Base-by-base conservation (phyloP, 1,140 invertebrate genomes). In the Drosophila biarmipes region DNA sequence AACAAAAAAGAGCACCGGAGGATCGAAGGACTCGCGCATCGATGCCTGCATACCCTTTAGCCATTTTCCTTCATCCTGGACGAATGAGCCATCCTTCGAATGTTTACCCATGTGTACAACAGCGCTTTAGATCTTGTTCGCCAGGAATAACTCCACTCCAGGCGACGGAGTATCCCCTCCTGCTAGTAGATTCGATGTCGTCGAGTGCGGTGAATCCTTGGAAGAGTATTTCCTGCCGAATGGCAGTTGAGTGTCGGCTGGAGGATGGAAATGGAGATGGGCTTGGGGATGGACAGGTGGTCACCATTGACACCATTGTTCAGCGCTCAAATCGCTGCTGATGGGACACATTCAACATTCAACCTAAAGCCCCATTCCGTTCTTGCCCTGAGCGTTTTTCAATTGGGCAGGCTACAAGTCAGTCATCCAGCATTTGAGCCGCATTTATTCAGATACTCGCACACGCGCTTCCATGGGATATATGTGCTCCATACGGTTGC, bases 381-480 rank as follows among this genome's bases (percentile, higher is more conserved):
- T 27, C 51, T 46, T 29, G 40, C 54, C 43, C 21, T 17, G 45
- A 37, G 38, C 42, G 17, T 51, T 54, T 68, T 35, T 54, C 58
- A 43, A 61, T 62, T 77, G 71, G 66, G 76, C 71, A 52, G 71
- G 63, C 68, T 77, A 76, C 80, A 85, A 86, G 81, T 81, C 82
- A 78, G 54, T 78, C 81, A 78, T 78, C 53, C 80, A 59, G 53
- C 72, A 42, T 69, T 80, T 68, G 63, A 74, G 69, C 49, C 57
- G 52, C 63, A 75, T 79, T 61, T 68, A 79, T 84, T 78, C 78
- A 81, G 34, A 43, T 24, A 42, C 59, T 19, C 57, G 17, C 11
- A 21, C n/a, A n/a, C n/a, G 24, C 34, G 14, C 40, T 11, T 19
- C 17, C 58, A 38, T 4, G 37, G 37, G 15, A 12, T 46, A 14